These are phyloP conservation scores for Acleris cristana DNA, from an alignment of 2,888 invertebrate species.

Conservation along the genomic window DNA sequence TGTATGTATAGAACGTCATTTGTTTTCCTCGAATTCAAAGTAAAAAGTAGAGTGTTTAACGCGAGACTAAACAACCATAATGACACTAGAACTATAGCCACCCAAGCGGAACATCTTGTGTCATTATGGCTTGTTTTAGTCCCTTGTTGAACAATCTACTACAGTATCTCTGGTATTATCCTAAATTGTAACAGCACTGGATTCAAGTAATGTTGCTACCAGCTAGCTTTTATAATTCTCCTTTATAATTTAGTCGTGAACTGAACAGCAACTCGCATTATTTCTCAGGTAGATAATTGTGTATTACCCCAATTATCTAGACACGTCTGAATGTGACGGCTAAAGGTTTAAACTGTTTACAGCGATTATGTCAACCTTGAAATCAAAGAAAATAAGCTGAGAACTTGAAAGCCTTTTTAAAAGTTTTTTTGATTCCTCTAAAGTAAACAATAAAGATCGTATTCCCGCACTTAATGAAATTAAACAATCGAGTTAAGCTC, in stretches of 20 bases:
- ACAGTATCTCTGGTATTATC: too few species aligned
- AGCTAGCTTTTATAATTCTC: conserved; percentile 2
- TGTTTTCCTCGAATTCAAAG: too few species aligned
- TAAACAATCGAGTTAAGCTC: too few species aligned
- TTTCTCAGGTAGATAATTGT: conserved; percentile 9
- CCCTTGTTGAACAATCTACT: too few species aligned
- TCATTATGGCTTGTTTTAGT: too few species aligned
- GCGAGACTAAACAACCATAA: too few species aligned
- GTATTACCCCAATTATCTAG: conserved; percentile 24
- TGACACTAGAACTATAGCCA: too few species aligned
- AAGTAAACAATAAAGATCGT: not conserved
- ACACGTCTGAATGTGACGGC: conserved; percentile 15
- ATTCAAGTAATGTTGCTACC: not conserved
- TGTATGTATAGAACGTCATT: too few species aligned
- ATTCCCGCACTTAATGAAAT: too few species aligned
- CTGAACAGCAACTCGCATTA: conserved; percentile 1
- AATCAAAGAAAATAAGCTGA: conserved; percentile 12
- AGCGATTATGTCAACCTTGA: conserved; percentile 11
- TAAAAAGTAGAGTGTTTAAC: too few species aligned
- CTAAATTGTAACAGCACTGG: too few species aligned
- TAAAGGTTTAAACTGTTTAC: conserved; percentile 5
- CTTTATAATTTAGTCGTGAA: conserved; percentile 9
- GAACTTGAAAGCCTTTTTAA: not conserved
- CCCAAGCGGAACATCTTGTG: too few species aligned
- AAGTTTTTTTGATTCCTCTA: not conserved